Percentiles rank a stretch among this genome's conserved stretches.
Conservation (phyloP, 2,113 vertebrate genomes). For the Megatriorchis doriae region DNA sequence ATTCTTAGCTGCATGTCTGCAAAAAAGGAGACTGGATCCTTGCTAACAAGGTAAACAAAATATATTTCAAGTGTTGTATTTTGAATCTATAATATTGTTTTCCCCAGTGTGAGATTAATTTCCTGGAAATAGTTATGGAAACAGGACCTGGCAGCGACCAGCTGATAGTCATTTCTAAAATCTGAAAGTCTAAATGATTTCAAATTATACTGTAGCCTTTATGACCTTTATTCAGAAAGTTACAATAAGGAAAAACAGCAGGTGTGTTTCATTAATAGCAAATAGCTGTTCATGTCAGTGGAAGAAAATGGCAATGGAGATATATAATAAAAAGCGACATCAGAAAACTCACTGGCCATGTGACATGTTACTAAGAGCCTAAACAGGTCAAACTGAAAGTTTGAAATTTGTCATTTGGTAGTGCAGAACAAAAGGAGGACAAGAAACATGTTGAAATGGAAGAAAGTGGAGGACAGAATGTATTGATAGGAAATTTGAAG, state of each 20-base stretch:
- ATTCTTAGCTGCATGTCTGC: slow-evolving; percentile 70
- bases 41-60: slow-evolving; percentile 70
- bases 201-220: not conserved
- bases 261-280: not conserved
- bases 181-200: not conserved
- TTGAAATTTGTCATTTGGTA: not conserved
- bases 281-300: not conserved
- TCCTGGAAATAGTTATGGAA: slow-evolving; percentile 36
- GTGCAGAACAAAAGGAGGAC: slow-evolving; percentile 21
- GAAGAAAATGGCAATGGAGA: not conserved
- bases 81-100: not conserved
- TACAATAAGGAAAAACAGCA: not conserved
- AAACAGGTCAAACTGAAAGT: not conserved
- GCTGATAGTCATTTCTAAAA: slow-evolving; percentile 39
- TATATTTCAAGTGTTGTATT: slow-evolving; percentile 17
- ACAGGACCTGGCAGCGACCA: slow-evolving; percentile 67
- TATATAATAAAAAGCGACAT: not conserved
- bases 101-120: not conserved
- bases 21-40: slow-evolving; percentile 72
- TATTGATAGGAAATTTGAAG: not conserved
- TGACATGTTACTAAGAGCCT: not conserved
- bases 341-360: not conserved
- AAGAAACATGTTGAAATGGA: slow-evolving; percentile 34
- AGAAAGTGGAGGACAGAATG: not conserved
- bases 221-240: not conserved